Base-by-base conservation (phyloP, 2,888 invertebrate species). In the Spicauda simplicius region DNA sequence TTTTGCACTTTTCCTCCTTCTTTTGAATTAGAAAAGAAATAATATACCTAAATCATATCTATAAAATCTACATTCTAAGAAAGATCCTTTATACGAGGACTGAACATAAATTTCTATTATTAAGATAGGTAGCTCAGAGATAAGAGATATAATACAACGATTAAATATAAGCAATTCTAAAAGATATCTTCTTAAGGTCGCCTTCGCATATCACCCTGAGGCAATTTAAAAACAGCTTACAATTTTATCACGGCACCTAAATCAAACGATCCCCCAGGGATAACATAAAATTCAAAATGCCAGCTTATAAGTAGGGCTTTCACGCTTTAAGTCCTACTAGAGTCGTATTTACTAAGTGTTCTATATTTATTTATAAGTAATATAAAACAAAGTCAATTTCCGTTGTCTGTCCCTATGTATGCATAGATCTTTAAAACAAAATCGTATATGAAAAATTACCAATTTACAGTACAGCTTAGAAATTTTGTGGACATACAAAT, bases 201-300 rank as follows among this genome's bases (percentile, higher is more conserved):
- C 54, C 55, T 66, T 66, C 20, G 60, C 55, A 55, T 66, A 60
- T 66, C 66, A 55, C 66, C 66, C 66, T 60, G 19, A 50, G 66
- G 66, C 66, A 66, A 66, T 66, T 66, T 66, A 66, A 66, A 66
- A 66, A 66, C 66, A 66, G 66, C 66, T 66, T 67, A 67, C 66
- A 67, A 60, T 67, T 67, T 67, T 67, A 67, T 67, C 60, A 60
- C 65, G 66, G 61, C 66, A 66, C 60, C 66, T 66, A 66, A 66
- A 66, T 66, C 66, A 66, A 66, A 66, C 66, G 60, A 66, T 66
- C 66, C 66, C 66, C 54, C 12, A 60, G 66, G 66, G 66, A 66
- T 66, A 60, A 60, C 66, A 60, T 66, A 67, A 67, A 67, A 61
- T 67, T 45, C 61, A 67, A 54, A 67, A 67, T 67, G 61, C 66